Evolutionary conservation across 2,888 invertebrate genomes (phyloP), one percentile per base, ranked within the genome.

Genomic region (Petrolisthes cinctipes): DNA sequence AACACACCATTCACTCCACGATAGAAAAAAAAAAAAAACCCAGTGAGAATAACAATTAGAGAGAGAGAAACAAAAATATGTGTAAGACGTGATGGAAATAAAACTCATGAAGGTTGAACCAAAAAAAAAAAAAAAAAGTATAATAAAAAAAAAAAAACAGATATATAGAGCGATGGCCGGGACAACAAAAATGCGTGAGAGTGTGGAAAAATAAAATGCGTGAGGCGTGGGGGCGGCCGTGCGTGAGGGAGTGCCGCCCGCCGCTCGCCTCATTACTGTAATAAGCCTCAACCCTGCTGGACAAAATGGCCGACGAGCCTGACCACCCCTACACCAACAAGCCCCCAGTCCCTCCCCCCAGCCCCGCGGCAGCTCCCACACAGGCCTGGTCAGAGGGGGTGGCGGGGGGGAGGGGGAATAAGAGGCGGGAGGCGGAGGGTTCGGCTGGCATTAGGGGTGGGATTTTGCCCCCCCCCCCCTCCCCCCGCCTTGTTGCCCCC

Each of bases 231-330:
- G 71, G 71, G 71, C 17, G n/a, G 71, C n/a, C 1, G 0, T 14
- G 71, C n/a, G 71, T 14, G 71, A 6, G 71, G 71, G 71, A 20
- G 71, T n/a, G n/a, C 71, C 71, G 2, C 37, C 17, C 17, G 6
- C 17, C 71, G 71, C 68, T n/a, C 3, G 11, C 66, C 71, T 82
- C 81, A 82, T 82, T 82, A 82, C 68, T 11, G 81, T 82, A 82
- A 82, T 82, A 66, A 82, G 81, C 81, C 81, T 82, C 81, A 51
- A 51, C 81, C 66, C 81, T n/a, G 81, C 66, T 56, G 81, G 61
- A 82, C 81, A 82, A 82, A 82, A 82, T 82, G 81, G 81, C 81
- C 81, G 81, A 6, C 81, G 81, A 17, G 14, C 57, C 20, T 23
- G 6, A 9, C n/a, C 57, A 54, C 80, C 80, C 76, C 76, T 14